These are phyloP conservation scores for Megalopta genalis DNA, from an alignment of 1,140 invertebrate genomes.

Conservation along the genomic window DNA sequence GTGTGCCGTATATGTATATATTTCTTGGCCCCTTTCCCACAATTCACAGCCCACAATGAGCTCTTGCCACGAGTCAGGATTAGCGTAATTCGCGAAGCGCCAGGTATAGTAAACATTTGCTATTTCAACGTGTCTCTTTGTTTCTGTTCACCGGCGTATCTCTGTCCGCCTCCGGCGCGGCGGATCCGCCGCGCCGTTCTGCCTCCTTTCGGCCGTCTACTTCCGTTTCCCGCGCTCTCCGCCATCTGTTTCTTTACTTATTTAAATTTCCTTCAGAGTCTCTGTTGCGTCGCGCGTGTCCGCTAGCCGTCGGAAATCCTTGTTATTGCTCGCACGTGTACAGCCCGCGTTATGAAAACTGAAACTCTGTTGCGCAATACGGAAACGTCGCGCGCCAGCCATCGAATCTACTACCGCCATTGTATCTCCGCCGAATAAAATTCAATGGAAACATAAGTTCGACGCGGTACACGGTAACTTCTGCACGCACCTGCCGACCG, in stretches of 20 bases:
- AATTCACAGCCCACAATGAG: constrained; percentile 11
- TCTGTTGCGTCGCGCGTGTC: neutral
- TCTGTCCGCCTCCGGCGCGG: neutral
- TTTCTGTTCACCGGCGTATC: neutral
- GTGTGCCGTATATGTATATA: constrained; percentile 2
- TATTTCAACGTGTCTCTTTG: constrained; percentile 59
- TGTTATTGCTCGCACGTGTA: neutral
- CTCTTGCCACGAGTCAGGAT: constrained; percentile 52
- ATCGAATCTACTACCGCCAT: no score
- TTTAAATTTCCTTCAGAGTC: neutral
- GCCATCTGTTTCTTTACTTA: constrained; percentile 5
- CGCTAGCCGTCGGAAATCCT: neutral
- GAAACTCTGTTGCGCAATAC: neutral
- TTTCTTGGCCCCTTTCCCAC: constrained; percentile 4
- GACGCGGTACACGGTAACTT: no score
- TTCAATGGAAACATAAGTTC: no score
- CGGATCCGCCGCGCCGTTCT: neutral
- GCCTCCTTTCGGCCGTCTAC: neutral
- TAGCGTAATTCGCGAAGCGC: constrained; percentile 66
- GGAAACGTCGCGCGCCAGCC: no score
- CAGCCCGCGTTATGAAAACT: no score
- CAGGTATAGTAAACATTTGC: constrained; percentile 67
- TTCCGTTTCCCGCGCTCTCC: neutral
- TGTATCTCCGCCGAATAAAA: neutral
- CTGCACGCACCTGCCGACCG: no score